phyloP scores from a whole-genome alignment of 2,888 invertebrate genomes.

The Erpobdella octoculata region DNA sequence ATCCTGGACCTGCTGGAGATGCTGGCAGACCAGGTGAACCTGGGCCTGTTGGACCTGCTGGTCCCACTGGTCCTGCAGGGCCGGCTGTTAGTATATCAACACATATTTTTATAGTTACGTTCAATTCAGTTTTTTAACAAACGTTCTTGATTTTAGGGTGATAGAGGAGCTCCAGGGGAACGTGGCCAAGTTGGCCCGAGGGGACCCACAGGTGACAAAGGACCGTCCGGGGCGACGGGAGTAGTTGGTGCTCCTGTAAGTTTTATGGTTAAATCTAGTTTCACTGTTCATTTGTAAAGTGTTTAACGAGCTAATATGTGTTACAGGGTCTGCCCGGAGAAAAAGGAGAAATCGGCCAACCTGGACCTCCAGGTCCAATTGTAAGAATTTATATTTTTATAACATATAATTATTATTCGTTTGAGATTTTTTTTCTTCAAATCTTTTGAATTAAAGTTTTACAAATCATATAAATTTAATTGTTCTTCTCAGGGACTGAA shows the following conservation, averaged over 20 bases:
- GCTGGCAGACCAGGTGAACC: constrained; percentile 54
- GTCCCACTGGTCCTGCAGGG: constrained; percentile 68
- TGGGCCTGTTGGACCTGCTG: constrained; percentile 52
- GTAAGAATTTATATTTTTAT: constrained; percentile 15
- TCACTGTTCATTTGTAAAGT: neutral
- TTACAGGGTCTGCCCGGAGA: constrained; percentile 34
- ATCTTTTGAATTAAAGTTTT: neutral
- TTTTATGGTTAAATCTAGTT: constrained; percentile 4
- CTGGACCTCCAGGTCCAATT: constrained; percentile 36
- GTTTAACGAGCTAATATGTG: neutral
- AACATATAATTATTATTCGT: neutral
- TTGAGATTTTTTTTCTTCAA: neutral
- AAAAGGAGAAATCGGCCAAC: constrained; percentile 59
- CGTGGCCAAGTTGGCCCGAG: constrained; percentile 63
- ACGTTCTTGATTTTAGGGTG: constrained; percentile 21
- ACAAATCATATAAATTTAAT: neutral
- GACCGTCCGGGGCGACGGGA: constrained; percentile 59
- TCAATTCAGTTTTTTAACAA: neutral
- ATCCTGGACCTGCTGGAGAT: constrained; percentile 27
- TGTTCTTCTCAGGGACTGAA: constrained; percentile 27
- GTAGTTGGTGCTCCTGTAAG: constrained; percentile 32
- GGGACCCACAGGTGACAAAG: constrained; percentile 70
- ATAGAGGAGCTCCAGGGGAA: constrained; percentile 32
- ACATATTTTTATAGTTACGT: neutral
- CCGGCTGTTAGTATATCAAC: constrained; percentile 53